A percentile compares a stretch with the other conserved stretches of the same genome.
Conservation (phyloP, 2,888 invertebrate genomes). For the Cantharis nigra region DNA sequence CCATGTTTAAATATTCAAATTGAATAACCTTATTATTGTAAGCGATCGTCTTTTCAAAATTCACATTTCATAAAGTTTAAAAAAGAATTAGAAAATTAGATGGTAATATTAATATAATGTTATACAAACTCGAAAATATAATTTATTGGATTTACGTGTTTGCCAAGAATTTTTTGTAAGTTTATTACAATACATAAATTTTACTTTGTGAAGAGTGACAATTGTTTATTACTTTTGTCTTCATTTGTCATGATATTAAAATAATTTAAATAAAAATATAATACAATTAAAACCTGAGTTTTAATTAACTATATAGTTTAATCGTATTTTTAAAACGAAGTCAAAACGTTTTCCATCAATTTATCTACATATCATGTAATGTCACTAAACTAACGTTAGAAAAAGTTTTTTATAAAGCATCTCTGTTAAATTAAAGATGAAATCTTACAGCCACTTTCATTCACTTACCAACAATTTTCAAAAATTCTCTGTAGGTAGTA, state of each 20-base stretch:
- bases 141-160: not conserved
- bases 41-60: not conserved
- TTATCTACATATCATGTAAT: not conserved
- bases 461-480: not conserved
- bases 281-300: not conserved
- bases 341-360: not conserved
- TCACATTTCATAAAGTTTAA: not conserved
- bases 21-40: not conserved
- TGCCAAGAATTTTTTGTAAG: not conserved
- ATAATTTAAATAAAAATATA: not conserved
- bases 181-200: constrained; percentile 4
- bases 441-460: not conserved
- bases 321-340: not conserved
- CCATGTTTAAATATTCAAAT: not conserved
- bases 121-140: not conserved
- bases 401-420: not conserved
- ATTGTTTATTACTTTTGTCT: not conserved
- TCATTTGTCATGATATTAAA: not conserved
- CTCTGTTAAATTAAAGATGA: not conserved
- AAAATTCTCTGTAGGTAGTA: not conserved
- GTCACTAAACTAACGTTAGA: not conserved
- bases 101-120: not conserved
- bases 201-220: not conserved
- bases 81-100: not conserved
- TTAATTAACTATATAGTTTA: no score